Base-by-base conservation (phyloP, 2,888 invertebrate species). In the Stenotaenia linearis region DNA sequence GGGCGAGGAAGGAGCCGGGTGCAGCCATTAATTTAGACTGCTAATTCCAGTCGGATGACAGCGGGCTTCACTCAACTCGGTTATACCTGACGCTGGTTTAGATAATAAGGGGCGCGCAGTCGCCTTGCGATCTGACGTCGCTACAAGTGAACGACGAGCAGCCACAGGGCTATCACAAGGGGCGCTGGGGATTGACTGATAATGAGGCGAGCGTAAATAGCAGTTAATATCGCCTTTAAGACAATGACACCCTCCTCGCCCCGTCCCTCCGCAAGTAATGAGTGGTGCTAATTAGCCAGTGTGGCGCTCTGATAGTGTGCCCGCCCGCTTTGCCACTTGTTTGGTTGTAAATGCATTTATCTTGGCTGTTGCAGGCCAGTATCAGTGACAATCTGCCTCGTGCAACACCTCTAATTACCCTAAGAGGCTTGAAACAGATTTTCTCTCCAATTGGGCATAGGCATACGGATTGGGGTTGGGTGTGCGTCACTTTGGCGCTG, bases 331-430 rank as follows among this genome's bases (percentile, higher is more conserved):
- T 37, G 37, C 75, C 37, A 37, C 75, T 75, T 75, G 75, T 75
- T 35, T 75, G 35, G 37, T 75, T 75, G 75, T 75, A 75, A 75
- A 75, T 75, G 37, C 37, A 75, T 75, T 75, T 75, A 75, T 75
- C 75, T 75, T 37, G 75, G 37, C 35, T 75, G 35, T 37, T 75
- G 35, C 75, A 75, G 75, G 75, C 75, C 75, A 75, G 75, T 75
- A 75, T 75, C 75, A 75, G 75, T 75, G 75, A 75, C 75, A 75
- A 75, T 75, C 75, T 75, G 75, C 75, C 75, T 75, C 75, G 75
- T 35, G 75, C 75, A 75, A 75, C 75, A 75, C 75, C 75, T 75
- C 75, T 75, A 75, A 75, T 75, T 75, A 75, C 75, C 75, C 75
- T 75, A 75, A 75, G 75, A 75, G 75, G 75, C 75, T 75, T 75